Conservation (phyloP, 30 jellyfish, hydroid and myxozoan species). For the Chrysaora quinquecirrha region DNA sequence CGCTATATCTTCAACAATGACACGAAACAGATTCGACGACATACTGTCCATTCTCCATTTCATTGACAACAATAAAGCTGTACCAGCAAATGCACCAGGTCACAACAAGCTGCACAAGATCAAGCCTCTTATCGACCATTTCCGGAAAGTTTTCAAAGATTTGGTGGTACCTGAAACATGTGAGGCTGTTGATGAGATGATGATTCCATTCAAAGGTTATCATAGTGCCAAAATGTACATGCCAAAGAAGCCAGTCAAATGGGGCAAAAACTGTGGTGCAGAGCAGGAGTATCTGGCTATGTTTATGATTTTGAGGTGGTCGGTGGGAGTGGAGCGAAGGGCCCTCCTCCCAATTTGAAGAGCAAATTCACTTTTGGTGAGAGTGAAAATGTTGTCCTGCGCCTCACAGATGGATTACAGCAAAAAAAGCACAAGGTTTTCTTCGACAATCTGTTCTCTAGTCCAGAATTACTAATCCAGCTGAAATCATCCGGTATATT, state of each 20-base stretch:
- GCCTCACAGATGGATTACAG: slow-evolving; percentile 18
- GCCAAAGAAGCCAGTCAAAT: slow-evolving; percentile 77
- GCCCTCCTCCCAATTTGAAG: slow-evolving; percentile 39
- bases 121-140: slow-evolving; percentile 74
- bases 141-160: slow-evolving; percentile 49
- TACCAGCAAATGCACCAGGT: slow-evolving; percentile 8
- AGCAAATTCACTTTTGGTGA: slow-evolving; percentile 48
- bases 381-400: slow-evolving; percentile 39
- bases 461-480: slow-evolving; percentile 47
- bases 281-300: slow-evolving; percentile 68
- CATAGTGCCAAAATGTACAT: slow-evolving; percentile 58
- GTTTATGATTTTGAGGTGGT: slow-evolving; percentile 54
- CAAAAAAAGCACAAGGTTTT: slow-evolving; percentile 27
- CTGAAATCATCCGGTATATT: slow-evolving; percentile 25
- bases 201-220: slow-evolving; percentile 78
- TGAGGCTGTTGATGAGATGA: slow-evolving; percentile 66
- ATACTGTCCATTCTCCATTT: slow-evolving; percentile 14
- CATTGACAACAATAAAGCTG: slow-evolving; percentile 38
- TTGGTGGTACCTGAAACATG: slow-evolving; percentile 33
- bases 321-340: too few relatives aligned
- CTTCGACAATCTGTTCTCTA: slow-evolving; percentile 59
- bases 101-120: slow-evolving; percentile 44
- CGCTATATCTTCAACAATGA: slow-evolving; percentile 30
- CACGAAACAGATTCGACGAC: slow-evolving; percentile 65
- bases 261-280: slow-evolving; percentile 64